These are phyloP conservation scores for Laticauda colubrina DNA, from an alignment of 2,113 vertebrate species.

Conservation along the genomic window DNA sequence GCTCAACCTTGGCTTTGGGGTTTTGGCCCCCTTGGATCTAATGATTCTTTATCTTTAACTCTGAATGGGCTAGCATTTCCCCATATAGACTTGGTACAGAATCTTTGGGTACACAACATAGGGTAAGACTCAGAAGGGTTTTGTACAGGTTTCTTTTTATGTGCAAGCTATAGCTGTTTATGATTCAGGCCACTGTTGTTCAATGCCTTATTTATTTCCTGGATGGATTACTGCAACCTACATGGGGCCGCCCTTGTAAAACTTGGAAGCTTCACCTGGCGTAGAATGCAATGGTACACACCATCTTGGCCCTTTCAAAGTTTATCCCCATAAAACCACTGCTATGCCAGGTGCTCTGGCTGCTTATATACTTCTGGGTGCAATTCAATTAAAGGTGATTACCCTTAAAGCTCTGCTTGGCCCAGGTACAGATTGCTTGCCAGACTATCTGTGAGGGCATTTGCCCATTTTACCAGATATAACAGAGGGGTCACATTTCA, in stretches of 20 bases:
- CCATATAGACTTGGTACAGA: background rate
- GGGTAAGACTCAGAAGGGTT: background rate
- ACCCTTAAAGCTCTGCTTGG: background rate
- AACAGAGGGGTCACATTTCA: background rate
- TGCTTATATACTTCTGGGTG: background rate
- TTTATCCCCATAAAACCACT: background rate
- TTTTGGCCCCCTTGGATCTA: background rate
- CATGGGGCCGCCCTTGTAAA: background rate
- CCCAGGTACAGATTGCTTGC: background rate
- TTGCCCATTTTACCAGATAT: background rate
- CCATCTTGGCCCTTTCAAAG: background rate
- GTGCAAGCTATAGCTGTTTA: background rate
- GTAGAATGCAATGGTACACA: background rate
- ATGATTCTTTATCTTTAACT: background rate
- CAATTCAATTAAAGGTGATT: background rate
- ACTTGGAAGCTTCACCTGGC: background rate
- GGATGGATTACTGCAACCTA: background rate
- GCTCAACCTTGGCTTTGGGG: background rate
- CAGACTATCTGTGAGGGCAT: background rate
- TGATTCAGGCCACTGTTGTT: background rate
- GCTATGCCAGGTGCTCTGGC: background rate
- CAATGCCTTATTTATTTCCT: background rate
- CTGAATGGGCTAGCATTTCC: background rate
- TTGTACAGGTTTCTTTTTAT: background rate
- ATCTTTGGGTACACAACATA: background rate